Conservation (phyloP, 2,113 vertebrate genomes). For the Dermatemys mawii region DNA sequence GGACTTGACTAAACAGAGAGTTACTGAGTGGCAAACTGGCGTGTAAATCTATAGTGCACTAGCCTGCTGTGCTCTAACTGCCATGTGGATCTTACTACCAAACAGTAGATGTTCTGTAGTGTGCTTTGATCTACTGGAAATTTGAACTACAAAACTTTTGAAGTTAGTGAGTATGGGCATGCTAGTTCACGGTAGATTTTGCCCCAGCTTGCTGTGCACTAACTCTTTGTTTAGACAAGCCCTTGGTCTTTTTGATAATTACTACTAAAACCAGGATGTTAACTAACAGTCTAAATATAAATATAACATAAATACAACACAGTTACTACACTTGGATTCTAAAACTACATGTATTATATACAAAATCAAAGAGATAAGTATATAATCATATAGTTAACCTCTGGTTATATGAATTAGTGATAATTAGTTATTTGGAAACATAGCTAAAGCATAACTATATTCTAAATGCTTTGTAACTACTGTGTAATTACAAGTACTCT, state of each 20-base stretch:
- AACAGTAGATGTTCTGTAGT: not conserved
- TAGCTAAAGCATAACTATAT: not conserved
- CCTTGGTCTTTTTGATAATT: not conserved
- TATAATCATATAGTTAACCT: not conserved
- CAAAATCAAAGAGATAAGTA: not conserved
- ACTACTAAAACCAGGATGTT: not conserved
- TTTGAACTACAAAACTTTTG: not conserved
- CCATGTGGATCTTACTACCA: not conserved
- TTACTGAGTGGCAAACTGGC: not conserved
- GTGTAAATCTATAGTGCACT: not conserved
- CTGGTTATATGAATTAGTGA: not conserved
- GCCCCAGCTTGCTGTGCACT: not conserved
- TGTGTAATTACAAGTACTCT: not conserved
- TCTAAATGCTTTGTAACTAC: not conserved
- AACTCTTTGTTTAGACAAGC: not conserved
- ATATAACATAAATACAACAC: not conserved
- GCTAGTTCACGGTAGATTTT: not conserved
- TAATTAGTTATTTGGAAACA: not conserved
- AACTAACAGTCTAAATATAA: not conserved
- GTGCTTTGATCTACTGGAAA: not conserved
- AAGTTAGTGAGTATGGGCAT: not conserved
- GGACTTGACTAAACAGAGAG: not conserved
- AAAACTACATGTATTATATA: not conserved
- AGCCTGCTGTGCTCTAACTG: not conserved
- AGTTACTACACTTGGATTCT: not conserved